Percentiles rank a stretch among this genome's conserved stretches.
Evolutionary conservation across 2,888 invertebrate species (phyloP).

Genomic region (Portevinia maculata): DNA sequence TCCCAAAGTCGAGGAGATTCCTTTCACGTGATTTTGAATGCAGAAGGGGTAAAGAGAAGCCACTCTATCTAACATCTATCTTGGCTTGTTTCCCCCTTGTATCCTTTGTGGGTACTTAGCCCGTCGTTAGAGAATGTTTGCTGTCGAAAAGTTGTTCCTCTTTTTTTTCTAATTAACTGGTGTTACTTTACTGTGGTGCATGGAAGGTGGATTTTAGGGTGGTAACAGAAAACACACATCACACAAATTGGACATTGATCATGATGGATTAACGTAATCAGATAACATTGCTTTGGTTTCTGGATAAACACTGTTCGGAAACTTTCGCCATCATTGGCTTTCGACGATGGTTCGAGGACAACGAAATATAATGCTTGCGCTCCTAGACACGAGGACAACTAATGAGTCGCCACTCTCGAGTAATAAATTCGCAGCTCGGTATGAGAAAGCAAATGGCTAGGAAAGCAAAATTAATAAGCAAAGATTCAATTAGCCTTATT

Average conservation of each 20-base stretch:
- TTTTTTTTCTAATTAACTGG: conserved; percentile 43
- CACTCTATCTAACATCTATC: conserved; percentile 12
- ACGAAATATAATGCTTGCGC: conserved; percentile 14
- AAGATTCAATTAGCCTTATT: no score
- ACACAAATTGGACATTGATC: conserved; percentile 64
- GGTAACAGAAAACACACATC: not conserved
- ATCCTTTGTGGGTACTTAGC: not conserved
- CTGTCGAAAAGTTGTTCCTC: not conserved
- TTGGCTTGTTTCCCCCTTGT: not conserved
- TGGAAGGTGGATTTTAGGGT: not conserved
- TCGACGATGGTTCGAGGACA: conserved; percentile 22
- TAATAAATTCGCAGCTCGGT: no score
- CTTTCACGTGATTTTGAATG: conserved; percentile 5
- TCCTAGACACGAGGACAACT: no score
- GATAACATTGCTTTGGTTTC: conserved; percentile 47
- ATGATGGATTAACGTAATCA: conserved; percentile 70
- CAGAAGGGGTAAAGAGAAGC: conserved; percentile 7
- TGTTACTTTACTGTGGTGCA: conserved; percentile 8
- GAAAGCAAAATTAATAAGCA: no score
- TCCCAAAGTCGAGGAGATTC: not conserved
- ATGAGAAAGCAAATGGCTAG: no score
- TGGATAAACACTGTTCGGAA: conserved; percentile 13
- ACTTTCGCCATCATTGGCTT: conserved; percentile 20
- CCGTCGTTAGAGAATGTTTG: not conserved
- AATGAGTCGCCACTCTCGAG: no score